These are phyloP conservation scores for Drosophila prostipennis DNA, from an alignment of 2,888 invertebrate species.

Conservation along the genomic window DNA sequence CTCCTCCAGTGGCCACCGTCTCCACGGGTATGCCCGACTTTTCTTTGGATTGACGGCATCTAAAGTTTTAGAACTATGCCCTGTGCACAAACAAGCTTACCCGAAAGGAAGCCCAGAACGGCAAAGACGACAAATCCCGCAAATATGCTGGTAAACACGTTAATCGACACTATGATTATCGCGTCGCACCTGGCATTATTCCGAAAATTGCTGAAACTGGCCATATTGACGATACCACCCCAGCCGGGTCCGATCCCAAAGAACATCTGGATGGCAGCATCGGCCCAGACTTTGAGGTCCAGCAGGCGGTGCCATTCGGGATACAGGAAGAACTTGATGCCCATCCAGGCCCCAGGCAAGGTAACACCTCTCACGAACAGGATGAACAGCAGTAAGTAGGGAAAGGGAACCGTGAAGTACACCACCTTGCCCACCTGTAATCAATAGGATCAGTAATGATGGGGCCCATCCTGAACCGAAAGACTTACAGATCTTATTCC, in stretches of 20 bases:
- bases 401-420: constrained; percentile 94
- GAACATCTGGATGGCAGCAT: constrained; percentile 96
- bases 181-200: constrained; percentile 89
- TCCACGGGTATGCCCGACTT: constrained; percentile 90
- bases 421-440: constrained; percentile 85
- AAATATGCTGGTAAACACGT: constrained; percentile 91
- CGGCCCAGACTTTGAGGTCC: constrained; percentile 94
- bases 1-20: constrained; percentile 91
- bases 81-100: constrained; percentile 51
- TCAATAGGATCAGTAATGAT: fast-evolving
- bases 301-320: constrained; percentile 91
- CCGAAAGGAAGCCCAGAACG: constrained; percentile 90
- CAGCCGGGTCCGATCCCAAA: constrained; percentile 95
- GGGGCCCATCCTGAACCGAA: background rate
- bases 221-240: constrained; percentile 93
- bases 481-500: constrained; percentile 90
- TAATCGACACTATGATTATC: constrained; percentile 89
- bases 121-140: constrained; percentile 93
- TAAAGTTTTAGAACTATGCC: background rate
- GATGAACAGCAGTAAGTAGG: constrained; percentile 89
- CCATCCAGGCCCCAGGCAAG: constrained; percentile 91
- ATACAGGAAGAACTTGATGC: constrained; percentile 90
- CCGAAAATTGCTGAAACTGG: constrained; percentile 91
- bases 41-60: constrained; percentile 71
- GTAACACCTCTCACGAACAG: constrained; percentile 91